A percentile compares a stretch with the other conserved stretches of the same genome.
Conservation (phyloP, 2,888 invertebrate genomes). For the Xanthorhoe spadicearia region DNA sequence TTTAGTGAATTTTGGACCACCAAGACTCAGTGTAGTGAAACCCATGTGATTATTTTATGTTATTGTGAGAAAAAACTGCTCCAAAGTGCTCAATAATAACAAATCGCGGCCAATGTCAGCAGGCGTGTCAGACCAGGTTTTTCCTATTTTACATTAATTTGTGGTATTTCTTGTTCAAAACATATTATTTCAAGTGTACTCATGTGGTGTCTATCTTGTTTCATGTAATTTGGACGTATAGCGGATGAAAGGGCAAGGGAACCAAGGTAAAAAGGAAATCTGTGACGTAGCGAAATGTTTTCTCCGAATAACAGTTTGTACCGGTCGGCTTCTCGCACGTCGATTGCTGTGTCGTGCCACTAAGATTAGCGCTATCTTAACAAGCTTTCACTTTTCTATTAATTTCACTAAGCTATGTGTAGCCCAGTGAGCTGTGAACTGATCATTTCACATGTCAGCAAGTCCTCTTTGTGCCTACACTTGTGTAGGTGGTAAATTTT, state of each 20-base stretch:
- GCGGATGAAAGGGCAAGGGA: constrained; percentile 95
- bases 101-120: constrained; percentile 93
- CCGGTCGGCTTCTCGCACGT: constrained; percentile 75
- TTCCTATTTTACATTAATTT: constrained; percentile 67
- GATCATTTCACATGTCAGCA: constrained; percentile 19
- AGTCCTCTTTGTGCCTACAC: constrained; percentile 32
- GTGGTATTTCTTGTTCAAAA: constrained; percentile 50
- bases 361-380: constrained; percentile 58
- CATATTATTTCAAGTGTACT: constrained; percentile 50
- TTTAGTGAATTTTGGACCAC: constrained; percentile 32
- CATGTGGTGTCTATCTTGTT: constrained; percentile 78
- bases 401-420: constrained; percentile 43
- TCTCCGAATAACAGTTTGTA: constrained; percentile 64
- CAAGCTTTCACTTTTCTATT: constrained; percentile 61
- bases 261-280: constrained; percentile 87
- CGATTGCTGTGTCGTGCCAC: constrained; percentile 51
- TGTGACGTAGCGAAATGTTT: constrained; percentile 82
- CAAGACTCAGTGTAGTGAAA: constrained; percentile 78
- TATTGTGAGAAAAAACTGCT: constrained; percentile 75
- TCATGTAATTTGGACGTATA: constrained; percentile 83
- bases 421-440: neutral
- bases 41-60: constrained; percentile 79
- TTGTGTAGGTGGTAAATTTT: constrained; percentile 42
- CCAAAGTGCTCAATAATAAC: constrained; percentile 79
- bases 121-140: constrained; percentile 96